Conservation (phyloP, 2,888 invertebrate species). For the Chironomus riparius region DNA sequence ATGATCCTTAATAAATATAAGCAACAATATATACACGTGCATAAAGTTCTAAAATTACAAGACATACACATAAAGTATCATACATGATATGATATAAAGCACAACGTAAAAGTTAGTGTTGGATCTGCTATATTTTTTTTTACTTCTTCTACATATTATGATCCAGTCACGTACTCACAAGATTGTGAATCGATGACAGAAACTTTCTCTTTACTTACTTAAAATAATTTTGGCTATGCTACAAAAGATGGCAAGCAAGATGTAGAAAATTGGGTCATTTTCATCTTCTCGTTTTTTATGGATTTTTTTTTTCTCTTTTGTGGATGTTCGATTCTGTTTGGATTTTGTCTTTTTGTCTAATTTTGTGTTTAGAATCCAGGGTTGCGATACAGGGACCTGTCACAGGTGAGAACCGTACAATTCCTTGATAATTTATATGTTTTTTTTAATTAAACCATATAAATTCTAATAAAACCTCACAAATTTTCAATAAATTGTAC, state of each 20-base stretch:
- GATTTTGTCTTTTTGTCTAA: no score
- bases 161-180: neutral
- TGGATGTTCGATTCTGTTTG: neutral
- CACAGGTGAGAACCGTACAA: no score
- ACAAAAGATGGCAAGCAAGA: neutral
- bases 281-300: neutral
- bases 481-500: no score
- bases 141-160: neutral
- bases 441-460: no score
- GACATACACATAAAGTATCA: neutral
- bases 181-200: slow-evolving; percentile 5
- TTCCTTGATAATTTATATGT: no score
- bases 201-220: neutral
- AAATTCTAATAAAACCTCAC: no score
- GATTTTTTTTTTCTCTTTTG: neutral
- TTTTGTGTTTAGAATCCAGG: no score
- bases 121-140: neutral
- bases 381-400: no score
- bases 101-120: neutral
- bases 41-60: neutral
- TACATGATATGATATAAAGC: neutral
- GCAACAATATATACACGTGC: no score
- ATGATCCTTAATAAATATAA: no score
- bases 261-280: neutral
- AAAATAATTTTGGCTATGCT: neutral